Conservation (phyloP, 2,888 invertebrate genomes). For the Drosophila peninsularis region DNA sequence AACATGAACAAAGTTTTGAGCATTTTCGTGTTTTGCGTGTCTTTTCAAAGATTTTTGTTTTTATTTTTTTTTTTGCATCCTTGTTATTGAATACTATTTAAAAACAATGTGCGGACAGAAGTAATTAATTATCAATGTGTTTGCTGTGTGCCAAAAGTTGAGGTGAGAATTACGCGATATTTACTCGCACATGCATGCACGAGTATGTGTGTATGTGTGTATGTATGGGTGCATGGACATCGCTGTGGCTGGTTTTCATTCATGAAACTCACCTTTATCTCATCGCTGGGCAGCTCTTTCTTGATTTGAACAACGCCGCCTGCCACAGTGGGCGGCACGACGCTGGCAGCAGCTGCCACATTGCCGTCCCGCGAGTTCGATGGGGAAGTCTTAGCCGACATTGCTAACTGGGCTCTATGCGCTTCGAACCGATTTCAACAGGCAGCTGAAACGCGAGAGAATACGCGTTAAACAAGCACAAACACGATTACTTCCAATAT, state of each 20-base stretch:
- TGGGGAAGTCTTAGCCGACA: slow-evolving; percentile 86
- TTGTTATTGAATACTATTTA: slow-evolving; percentile 63
- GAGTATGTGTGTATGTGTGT: not conserved
- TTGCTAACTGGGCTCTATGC: slow-evolving; percentile 70
- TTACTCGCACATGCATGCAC: slow-evolving; percentile 1
- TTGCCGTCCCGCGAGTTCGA: slow-evolving; percentile 72
- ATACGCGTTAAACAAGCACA: slow-evolving; percentile 9
- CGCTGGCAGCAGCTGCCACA: slow-evolving; percentile 45
- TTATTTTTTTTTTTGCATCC: slow-evolving; percentile 46
- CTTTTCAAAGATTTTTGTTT: slow-evolving; percentile 7
- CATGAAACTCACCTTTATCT: slow-evolving; percentile 88
- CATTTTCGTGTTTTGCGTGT: slow-evolving; percentile 5
- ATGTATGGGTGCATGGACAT: not conserved
- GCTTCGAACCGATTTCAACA: slow-evolving; percentile 28
- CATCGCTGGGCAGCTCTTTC: slow-evolving; percentile 90
- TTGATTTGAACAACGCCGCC: slow-evolving; percentile 85
- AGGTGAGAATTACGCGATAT: slow-evolving; percentile 40
- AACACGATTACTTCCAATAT: not conserved
- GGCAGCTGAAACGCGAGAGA: slow-evolving; percentile 42
- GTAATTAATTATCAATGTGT: slow-evolving; percentile 60
- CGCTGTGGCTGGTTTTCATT: slow-evolving; percentile 36
- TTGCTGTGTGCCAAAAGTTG: slow-evolving; percentile 25
- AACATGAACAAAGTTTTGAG: slow-evolving; percentile 19
- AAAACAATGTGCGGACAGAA: slow-evolving; percentile 55
- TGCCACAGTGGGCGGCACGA: slow-evolving; percentile 42